phyloP scores from a whole-genome alignment of 1,140 invertebrate species.

The Cydia strobilella region DNA sequence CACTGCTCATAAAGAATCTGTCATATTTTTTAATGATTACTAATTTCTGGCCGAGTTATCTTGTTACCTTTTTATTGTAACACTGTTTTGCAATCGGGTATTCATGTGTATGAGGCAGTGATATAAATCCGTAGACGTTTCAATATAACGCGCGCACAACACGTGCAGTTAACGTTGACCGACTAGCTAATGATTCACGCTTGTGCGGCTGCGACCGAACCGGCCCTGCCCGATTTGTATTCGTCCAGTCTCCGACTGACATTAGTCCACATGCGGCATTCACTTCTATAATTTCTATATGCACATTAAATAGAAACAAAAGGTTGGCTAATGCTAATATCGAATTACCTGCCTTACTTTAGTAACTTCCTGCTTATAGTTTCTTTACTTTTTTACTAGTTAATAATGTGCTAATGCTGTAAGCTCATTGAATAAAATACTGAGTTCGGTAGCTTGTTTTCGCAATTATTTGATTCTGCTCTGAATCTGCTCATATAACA shows the following conservation, averaged over 20 bases:
- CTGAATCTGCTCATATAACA: conserved; percentile 20
- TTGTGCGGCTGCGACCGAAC: conserved; percentile 15
- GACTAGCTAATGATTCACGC: conserved; percentile 27
- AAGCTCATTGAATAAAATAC: background rate
- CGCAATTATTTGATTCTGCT: conserved; percentile 21
- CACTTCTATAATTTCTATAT: background rate
- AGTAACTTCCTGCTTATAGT: background rate
- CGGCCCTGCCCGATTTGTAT: conserved; percentile 16
- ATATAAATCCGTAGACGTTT: conserved; percentile 13
- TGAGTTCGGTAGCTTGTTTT: background rate
- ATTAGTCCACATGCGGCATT: background rate
- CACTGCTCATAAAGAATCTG: background rate
- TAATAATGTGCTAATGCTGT: background rate
- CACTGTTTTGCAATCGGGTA: conserved; percentile 2
- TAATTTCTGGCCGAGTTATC: background rate
- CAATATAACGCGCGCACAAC: background rate
- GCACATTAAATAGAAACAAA: background rate
- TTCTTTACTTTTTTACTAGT: background rate
- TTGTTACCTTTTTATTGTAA: background rate
- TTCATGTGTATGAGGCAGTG: background rate
- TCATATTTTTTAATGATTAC: background rate
- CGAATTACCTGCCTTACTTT: background rate
- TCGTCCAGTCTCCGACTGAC: conserved; percentile 7
- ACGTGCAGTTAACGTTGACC: conserved; percentile 18
- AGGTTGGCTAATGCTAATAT: background rate